Conservation (phyloP, 2,888 invertebrate genomes). For the Acleris literana region DNA sequence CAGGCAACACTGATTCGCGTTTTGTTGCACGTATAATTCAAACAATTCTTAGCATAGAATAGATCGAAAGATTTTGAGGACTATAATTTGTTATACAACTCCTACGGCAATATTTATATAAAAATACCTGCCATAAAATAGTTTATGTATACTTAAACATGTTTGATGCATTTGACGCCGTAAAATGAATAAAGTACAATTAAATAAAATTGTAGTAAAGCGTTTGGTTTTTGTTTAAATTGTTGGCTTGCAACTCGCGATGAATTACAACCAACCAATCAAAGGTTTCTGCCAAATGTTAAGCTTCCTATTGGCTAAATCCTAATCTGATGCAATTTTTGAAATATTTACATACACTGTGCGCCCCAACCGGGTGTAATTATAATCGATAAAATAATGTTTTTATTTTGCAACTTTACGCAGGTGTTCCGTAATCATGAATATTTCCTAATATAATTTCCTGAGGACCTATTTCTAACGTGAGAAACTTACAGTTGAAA, state of each 20-base stretch:
- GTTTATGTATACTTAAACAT: too few relatives aligned
- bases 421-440: constrained; percentile 11
- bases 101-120: too few relatives aligned
- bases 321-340: constrained; percentile 61
- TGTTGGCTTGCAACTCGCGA: constrained; percentile 12
- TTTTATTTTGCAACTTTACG: constrained; percentile 15
- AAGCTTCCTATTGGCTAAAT: constrained; percentile 12
- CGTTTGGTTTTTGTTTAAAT: neutral
- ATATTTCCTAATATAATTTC: neutral
- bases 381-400: constrained; percentile 3
- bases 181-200: too few relatives aligned
- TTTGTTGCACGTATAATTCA: constrained; percentile 43
- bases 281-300: constrained; percentile 14
- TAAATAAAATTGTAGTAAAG: neutral
- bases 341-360: constrained; percentile 52
- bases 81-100: too few relatives aligned
- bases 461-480: neutral
- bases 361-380: constrained; percentile 6
- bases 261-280: constrained; percentile 30
- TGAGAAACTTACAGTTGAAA: neutral
- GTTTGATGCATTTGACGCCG: too few relatives aligned
- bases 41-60: neutral
- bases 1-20: constrained; percentile 40
- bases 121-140: too few relatives aligned
- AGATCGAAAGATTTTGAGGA: too few relatives aligned